Evolutionary conservation across 2,113 vertebrate species (phyloP).

Genomic region (Gasterosteus nipponicus): DNA sequence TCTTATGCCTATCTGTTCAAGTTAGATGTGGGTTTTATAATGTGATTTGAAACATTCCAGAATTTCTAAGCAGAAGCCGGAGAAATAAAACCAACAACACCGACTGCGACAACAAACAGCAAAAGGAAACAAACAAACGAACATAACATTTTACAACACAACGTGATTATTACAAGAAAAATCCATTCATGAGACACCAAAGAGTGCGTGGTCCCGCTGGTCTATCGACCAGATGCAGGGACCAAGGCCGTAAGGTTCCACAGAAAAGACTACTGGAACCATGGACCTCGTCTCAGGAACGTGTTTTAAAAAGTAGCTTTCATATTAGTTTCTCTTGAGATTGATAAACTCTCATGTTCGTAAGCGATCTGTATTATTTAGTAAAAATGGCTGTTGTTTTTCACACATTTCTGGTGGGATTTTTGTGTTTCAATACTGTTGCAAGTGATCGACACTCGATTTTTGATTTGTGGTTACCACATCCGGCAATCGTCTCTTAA

Average conservation of each 20-base stretch:
- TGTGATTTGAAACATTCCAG: conserved; percentile 45
- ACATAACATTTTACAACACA: conserved; percentile 17
- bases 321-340: conserved; percentile 7
- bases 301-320: neutral
- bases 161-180: conserved; percentile 50
- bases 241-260: conserved; percentile 10
- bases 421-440: neutral
- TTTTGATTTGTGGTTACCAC: neutral
- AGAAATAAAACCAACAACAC: conserved; percentile 29
- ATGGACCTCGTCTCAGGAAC: conserved; percentile 8
- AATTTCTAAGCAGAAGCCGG: conserved; percentile 38
- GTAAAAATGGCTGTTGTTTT: conserved; percentile 13
- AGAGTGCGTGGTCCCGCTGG: conserved; percentile 46
- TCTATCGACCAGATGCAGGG: conserved; percentile 16
- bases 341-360: neutral
- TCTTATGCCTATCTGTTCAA: conserved; percentile 12
- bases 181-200: conserved; percentile 39
- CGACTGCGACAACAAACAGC: conserved; percentile 3
- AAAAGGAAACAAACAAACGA: conserved; percentile 1
- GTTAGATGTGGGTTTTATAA: conserved; percentile 37
- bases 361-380: conserved; percentile 14
- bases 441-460: neutral
- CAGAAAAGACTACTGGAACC: conserved; percentile 6
- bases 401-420: neutral
- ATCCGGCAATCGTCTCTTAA: neutral